Base-by-base conservation (phyloP, 2,113 vertebrate species). In the Leucopsar rothschildi region DNA sequence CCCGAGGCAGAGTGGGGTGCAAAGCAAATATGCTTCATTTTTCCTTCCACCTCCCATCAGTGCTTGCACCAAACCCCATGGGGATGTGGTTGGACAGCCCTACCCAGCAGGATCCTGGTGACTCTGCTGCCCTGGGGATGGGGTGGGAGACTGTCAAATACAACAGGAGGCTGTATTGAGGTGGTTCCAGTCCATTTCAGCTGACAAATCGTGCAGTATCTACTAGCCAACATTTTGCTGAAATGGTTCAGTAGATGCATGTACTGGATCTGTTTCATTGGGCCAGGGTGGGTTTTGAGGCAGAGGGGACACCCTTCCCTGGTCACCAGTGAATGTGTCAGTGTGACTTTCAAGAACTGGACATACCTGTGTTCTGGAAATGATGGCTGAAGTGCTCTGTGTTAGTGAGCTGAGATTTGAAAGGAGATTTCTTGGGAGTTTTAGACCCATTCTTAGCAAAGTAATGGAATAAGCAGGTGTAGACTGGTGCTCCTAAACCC, bases 311-410 rank as follows among this genome's bases (percentile, higher is more conserved):
- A 5, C 37, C 18, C 15, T 75, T 53, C 53, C 50, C 42, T 68
- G 60, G 42, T 55, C 50, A 33, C 19, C 56, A 63, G 12, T 21
- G 45, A 24, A 11, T 5, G 9, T 35, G 21, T 31, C 45, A 23
- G 11, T 33, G 33, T 23, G 50, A 24, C 55, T 55, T 59, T 23
- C 10, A 11, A 40, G 45, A 83, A 4, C 57, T 45, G 76, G 53
- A 40, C 1, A 0, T 72, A 17, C 22, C 28, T 0, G 0, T 42
- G 13, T 18, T 22, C 12, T 73, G 47, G 73, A 45, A 45, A 12
- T 14, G 35, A 42, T 35, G 45, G 25, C 45, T 64, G 49, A 56
- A 65, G 16, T 44, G 29, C 52, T 56, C 49, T 61, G n/a, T 18
- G 3, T 29, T 35, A 24, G 29, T 39, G 18, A 91, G 66, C 47